A percentile compares a stretch with the other conserved stretches of the same genome.
These are phyloP conservation scores for Tromatobia lineatoria DNA, from an alignment of 2,888 invertebrate genomes.

Conservation along the genomic window DNA sequence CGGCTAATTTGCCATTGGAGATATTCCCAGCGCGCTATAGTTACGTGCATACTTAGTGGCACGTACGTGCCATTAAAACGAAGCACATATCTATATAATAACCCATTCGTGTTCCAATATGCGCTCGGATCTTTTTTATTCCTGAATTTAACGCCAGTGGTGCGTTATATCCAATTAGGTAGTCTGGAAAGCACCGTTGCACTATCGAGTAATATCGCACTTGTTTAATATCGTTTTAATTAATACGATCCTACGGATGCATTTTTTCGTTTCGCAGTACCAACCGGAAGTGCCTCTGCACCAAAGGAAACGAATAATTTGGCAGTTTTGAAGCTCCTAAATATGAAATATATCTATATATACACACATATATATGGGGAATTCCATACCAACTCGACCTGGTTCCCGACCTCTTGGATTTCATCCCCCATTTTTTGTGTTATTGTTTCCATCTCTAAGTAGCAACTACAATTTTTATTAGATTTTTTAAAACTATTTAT, in stretches of 20 bases:
- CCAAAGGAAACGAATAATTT: constrained; percentile 65
- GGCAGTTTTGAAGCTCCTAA: constrained; percentile 21
- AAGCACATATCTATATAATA: constrained; percentile 9
- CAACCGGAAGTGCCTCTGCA: constrained; percentile 36
- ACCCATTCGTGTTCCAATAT: constrained; percentile 7
- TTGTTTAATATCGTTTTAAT: constrained; percentile 54
- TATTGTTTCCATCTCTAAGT: no score
- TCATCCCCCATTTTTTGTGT: no score
- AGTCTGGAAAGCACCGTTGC: constrained; percentile 47
- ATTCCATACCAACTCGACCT: no score
- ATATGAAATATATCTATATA: constrained; percentile 6
- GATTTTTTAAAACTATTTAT: no score
- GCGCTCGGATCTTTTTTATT: constrained; percentile 41
- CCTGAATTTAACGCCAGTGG: constrained; percentile 33
- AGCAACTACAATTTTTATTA: no score
- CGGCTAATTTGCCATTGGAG: constrained; percentile 10
- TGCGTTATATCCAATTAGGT: constrained; percentile 40
- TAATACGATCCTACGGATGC: constrained; percentile 34
- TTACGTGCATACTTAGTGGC: constrained; percentile 2
- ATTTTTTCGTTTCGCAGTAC: constrained; percentile 1
- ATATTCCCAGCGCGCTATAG: constrained; percentile 10
- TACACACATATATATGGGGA: no score
- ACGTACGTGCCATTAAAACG: constrained; percentile 22
- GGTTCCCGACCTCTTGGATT: no score
- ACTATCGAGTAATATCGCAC: constrained; percentile 35